These are phyloP conservation scores for Riparia riparia DNA, from an alignment of 2,113 vertebrate genomes.

Conservation along the genomic window DNA sequence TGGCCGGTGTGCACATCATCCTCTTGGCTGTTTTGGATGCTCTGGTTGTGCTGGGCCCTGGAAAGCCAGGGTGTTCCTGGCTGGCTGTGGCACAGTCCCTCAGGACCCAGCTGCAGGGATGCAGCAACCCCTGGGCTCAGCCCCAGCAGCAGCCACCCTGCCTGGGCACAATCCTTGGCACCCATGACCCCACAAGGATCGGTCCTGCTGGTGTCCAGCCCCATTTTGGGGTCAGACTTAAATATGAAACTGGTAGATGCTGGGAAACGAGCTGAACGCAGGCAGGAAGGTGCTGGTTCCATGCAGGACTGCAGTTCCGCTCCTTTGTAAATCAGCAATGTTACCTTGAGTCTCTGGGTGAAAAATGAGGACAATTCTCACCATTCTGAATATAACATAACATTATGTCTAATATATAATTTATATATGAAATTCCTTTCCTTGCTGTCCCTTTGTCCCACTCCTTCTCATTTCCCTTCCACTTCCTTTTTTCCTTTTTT, in stretches of 20 bases:
- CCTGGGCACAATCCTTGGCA: not conserved
- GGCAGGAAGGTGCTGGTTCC: not conserved
- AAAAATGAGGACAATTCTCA: not conserved
- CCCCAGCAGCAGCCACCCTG: not conserved
- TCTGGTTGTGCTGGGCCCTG: not conserved
- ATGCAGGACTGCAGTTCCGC: not conserved
- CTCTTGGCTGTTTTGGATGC: not conserved
- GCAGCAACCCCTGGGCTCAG: not conserved
- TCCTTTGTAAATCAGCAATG: not conserved
- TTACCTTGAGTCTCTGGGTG: not conserved
- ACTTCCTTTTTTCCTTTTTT: not conserved
- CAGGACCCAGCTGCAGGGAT: fast-evolving
- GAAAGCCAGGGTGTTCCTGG: fast-evolving
- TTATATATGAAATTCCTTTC: not conserved
- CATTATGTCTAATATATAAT: not conserved
- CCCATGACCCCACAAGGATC: fast-evolving
- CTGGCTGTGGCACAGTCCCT: fast-evolving
- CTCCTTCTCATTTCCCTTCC: not conserved
- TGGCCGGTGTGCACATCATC: not conserved
- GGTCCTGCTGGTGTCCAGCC: not conserved
- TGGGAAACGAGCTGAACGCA: not conserved
- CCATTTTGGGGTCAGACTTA: not conserved
- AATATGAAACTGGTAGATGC: not conserved
- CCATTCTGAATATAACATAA: not conserved
- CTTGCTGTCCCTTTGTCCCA: not conserved